A percentile compares a stretch with the other conserved stretches of the same genome.
phyloP scores from a whole-genome alignment of 2,797 vertebrate genomes.

The Clangula hyemalis region DNA sequence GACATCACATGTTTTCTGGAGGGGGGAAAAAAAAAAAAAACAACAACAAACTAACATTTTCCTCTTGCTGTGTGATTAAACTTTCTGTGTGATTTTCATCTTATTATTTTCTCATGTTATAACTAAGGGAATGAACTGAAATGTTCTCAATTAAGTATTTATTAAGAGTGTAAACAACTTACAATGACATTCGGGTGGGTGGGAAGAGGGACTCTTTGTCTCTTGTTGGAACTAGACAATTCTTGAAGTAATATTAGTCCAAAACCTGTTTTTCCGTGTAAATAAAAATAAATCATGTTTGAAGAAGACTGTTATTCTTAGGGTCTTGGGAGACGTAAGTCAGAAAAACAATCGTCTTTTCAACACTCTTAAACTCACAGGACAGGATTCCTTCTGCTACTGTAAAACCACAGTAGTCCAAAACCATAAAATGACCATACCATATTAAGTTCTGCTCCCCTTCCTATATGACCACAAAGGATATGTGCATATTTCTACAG shows the following conservation, averaged over 20 bases:
- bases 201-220: neutral
- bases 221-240: neutral
- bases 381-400: neutral
- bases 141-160: neutral
- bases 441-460: neutral
- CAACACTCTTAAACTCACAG: neutral
- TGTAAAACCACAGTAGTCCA: neutral
- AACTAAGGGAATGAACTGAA: neutral
- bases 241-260: neutral
- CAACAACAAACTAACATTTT: neutral
- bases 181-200: fast-evolving
- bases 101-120: neutral
- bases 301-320: neutral
- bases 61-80: neutral
- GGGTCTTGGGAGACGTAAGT: neutral
- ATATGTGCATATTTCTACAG: neutral
- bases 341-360: fast-evolving
- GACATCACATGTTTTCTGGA: neutral
- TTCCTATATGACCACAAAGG: neutral
- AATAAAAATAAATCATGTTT: neutral
- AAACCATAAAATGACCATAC: neutral
- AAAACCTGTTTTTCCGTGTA: neutral
- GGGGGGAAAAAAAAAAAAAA: neutral
- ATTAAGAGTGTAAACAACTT: neutral
- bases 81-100: neutral